These are phyloP conservation scores for Cromileptes altivelis DNA, from an alignment of 2,113 vertebrate species.

Conservation along the genomic window DNA sequence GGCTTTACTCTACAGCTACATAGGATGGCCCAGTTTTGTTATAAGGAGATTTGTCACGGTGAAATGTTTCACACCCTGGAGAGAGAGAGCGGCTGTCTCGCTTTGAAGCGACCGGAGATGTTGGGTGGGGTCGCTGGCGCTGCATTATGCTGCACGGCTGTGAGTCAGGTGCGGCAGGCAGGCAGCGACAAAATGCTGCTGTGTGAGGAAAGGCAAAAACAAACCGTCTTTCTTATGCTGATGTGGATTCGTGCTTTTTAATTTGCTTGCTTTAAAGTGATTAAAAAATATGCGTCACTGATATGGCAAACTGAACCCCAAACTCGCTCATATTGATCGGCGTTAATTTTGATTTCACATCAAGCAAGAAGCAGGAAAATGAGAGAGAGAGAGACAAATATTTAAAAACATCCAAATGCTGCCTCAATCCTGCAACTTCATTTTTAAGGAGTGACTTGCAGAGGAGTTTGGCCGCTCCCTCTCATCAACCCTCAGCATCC, in stretches of 20 bases:
- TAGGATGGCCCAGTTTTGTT: slow-evolving; percentile 50
- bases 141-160: slow-evolving; percentile 86
- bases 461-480: slow-evolving; percentile 78
- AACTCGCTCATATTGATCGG: slow-evolving; percentile 1
- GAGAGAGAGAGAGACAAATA: background rate
- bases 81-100: slow-evolving; percentile 55
- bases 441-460: slow-evolving; percentile 46
- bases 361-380: background rate
- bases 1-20: slow-evolving; percentile 23
- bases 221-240: background rate
- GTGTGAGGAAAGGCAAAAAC: background rate
- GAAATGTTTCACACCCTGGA: slow-evolving; percentile 46
- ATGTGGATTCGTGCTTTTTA: background rate
- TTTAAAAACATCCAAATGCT: background rate
- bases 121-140: slow-evolving; percentile 88
- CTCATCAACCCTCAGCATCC: slow-evolving; percentile 71
- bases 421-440: background rate
- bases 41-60: slow-evolving; percentile 53
- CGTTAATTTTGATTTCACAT: background rate
- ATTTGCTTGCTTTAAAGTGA: background rate
- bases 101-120: slow-evolving; percentile 70
- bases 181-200: slow-evolving; percentile 44
- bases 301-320: slow-evolving; percentile 4
- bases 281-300: slow-evolving; percentile 66
- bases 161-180: slow-evolving; percentile 80